Percentiles rank a stretch among this genome's conserved stretches.
phyloP scores from a whole-genome alignment of 2,797 vertebrate species.

The Cynodonichthys magdalenae region DNA sequence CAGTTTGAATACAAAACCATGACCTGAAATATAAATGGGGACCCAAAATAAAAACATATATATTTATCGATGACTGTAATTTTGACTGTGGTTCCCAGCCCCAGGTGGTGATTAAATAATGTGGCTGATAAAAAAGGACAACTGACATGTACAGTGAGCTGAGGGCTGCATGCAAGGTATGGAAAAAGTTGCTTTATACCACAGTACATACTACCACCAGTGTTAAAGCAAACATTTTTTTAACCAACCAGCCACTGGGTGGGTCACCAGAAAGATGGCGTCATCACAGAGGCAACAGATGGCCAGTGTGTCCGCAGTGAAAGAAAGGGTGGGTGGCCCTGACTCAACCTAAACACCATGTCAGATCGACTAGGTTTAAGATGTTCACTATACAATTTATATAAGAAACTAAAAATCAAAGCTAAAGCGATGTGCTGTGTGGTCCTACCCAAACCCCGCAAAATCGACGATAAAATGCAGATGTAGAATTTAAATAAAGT shows the following conservation, averaged over 20 bases:
- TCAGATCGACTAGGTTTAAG: background rate
- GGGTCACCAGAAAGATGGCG: slow-evolving; percentile 83
- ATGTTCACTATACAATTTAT: background rate
- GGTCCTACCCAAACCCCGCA: background rate
- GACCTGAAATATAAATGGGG: too few relatives aligned
- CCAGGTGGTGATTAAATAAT: too few relatives aligned
- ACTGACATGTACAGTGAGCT: background rate
- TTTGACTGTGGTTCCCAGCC: too few relatives aligned
- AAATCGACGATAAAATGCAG: background rate
- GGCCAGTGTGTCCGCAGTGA: slow-evolving; percentile 78
- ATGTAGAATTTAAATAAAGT: background rate
- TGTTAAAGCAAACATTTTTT: slow-evolving; percentile 48
- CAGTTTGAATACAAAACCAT: too few relatives aligned
- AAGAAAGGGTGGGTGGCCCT: slow-evolving; percentile 69
- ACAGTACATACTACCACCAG: slow-evolving; percentile 22
- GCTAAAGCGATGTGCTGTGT: background rate
- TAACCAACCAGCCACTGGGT: slow-evolving; percentile 62
- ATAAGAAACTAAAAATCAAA: background rate
- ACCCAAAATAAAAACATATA: too few relatives aligned
- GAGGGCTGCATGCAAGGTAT: background rate
- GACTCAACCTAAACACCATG: slow-evolving; percentile 41
- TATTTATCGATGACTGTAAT: too few relatives aligned
- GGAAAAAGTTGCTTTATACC: slow-evolving; percentile 19
- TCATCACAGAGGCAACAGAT: slow-evolving; percentile 84
- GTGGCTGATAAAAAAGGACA: background rate